phyloP scores from a whole-genome alignment of 2,113 vertebrate genomes.

The Apteryx mantelli region DNA sequence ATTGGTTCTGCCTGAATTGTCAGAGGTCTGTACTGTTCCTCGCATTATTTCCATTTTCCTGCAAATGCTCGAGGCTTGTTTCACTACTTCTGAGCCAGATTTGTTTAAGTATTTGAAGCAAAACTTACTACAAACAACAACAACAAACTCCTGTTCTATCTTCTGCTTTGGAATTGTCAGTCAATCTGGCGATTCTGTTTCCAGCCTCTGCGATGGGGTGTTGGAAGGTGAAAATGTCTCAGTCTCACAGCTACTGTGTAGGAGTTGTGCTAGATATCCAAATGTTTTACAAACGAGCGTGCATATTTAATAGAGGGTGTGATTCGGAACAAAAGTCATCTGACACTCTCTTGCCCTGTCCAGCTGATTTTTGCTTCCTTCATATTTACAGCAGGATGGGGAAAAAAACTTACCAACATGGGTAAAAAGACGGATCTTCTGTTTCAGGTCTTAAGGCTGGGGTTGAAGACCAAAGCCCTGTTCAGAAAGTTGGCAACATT shows the following conservation, averaged over 20 bases:
- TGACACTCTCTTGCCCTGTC: background rate
- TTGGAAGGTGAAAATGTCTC: background rate
- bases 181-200: background rate
- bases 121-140: background rate
- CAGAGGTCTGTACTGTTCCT: background rate
- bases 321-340: background rate
- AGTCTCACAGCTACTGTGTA: accelerated
- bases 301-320: accelerated
- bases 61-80: background rate
- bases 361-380: background rate
- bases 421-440: background rate
- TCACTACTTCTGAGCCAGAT: too few relatives aligned
- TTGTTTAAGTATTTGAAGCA: background rate
- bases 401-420: accelerated
- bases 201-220: background rate
- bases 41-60: accelerated
- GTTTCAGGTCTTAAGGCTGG: accelerated
- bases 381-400: background rate
- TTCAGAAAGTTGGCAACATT: background rate
- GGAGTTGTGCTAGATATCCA: accelerated
- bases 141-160: too few relatives aligned
- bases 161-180: background rate
- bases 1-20: accelerated
- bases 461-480: accelerated
- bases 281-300: accelerated